These are phyloP conservation scores for Troides aeacus DNA, from an alignment of 2,888 invertebrate species.

Conservation along the genomic window DNA sequence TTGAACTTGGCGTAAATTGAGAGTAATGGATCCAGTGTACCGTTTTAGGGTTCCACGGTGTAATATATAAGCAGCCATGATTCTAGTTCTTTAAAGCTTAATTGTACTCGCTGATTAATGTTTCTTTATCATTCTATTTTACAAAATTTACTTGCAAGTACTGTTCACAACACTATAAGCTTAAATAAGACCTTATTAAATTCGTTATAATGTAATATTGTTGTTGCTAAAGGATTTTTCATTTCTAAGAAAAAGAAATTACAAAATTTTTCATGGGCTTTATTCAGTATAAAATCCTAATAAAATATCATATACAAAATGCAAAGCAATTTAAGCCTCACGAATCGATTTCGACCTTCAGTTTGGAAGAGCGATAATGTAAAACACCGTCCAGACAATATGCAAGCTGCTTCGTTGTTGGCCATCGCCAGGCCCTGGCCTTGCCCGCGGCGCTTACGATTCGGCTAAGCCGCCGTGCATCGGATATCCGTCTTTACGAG, in stretches of 20 bases:
- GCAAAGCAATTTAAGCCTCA: too few species aligned
- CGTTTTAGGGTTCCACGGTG: conserved; percentile 59
- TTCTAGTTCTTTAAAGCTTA: conserved; percentile 27
- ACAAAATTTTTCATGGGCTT: too few species aligned
- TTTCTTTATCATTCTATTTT: neutral
- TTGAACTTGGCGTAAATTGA: conserved; percentile 74
- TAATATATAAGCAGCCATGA: conserved; percentile 45
- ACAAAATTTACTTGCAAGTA: neutral
- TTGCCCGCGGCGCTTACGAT: conserved; percentile 18
- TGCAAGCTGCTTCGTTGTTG: neutral
- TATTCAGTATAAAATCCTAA: too few species aligned
- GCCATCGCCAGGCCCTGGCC: neutral
- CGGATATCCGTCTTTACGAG: conserved; percentile 77
- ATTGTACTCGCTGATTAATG: neutral
- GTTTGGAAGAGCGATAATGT: too few species aligned
- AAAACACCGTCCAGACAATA: too few species aligned
- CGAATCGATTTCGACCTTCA: too few species aligned
- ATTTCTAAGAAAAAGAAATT: too few species aligned
- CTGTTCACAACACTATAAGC: neutral
- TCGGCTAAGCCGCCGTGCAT: conserved; percentile 69
- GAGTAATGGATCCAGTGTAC: conserved; percentile 70
- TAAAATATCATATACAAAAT: too few species aligned
- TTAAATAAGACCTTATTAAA: too few species aligned
- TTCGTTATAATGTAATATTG: too few species aligned
- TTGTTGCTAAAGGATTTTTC: too few species aligned